phyloP scores from a whole-genome alignment of 1,140 invertebrate genomes.

The Halyomorpha halys region DNA sequence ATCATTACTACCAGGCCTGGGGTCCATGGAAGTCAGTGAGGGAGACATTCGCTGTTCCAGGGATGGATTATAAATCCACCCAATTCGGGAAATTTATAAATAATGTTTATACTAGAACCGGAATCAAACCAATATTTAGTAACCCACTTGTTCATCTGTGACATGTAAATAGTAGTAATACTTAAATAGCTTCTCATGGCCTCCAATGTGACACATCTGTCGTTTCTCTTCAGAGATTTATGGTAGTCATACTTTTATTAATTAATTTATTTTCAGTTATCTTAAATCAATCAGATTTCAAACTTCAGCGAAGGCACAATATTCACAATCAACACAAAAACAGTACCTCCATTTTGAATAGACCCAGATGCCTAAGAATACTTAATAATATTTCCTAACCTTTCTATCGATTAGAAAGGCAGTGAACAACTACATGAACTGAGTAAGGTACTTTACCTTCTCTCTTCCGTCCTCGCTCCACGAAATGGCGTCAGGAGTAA shows the following conservation, averaged over 20 bases:
- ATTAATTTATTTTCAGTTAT: too few species aligned
- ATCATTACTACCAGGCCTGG: slow-evolving; percentile 28
- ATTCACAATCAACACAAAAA: slow-evolving; percentile 17
- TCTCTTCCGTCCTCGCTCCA: slow-evolving; percentile 8
- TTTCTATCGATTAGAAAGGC: neutral
- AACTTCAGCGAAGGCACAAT: neutral
- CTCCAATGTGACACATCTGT: neutral
- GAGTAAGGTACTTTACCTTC: slow-evolving; percentile 6
- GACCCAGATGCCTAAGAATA: neutral
- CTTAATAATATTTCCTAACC: neutral
- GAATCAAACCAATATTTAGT: neutral
- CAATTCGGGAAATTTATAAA: slow-evolving; percentile 7
- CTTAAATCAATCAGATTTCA: too few species aligned
- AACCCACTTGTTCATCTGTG: slow-evolving; percentile 19
- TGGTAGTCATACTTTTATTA: too few species aligned
- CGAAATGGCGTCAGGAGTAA: slow-evolving; percentile 31
- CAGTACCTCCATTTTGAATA: slow-evolving; percentile 22
- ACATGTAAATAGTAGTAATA: neutral
- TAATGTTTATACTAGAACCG: neutral
- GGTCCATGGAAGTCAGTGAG: slow-evolving; percentile 36
- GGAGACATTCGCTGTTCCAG: slow-evolving; percentile 35
- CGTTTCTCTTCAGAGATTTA: neutral
- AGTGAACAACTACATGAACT: neutral
- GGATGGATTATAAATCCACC: slow-evolving; percentile 32
- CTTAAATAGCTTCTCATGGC: slow-evolving; percentile 17